Evolutionary conservation across 2,797 vertebrate species (phyloP).

Genomic region (Cossypha dichroa): DNA sequence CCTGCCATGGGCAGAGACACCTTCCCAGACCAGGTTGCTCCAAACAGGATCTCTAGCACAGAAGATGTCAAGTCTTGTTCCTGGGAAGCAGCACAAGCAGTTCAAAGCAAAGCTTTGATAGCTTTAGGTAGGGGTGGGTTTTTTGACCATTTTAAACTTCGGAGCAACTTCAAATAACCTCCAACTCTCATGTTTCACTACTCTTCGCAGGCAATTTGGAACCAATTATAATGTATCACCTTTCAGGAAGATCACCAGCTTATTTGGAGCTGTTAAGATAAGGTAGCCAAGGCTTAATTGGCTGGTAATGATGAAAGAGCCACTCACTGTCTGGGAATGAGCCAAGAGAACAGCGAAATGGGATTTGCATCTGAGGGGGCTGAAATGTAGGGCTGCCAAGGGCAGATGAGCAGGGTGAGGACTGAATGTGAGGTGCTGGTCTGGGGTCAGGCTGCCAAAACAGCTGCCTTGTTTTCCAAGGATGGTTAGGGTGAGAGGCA

Average conservation of each 20-base stretch:
- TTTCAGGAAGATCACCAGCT: slow-evolving; percentile 22
- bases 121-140: neutral
- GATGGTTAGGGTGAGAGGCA: rapidly evolving
- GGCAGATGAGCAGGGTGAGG: neutral
- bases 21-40: neutral
- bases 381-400: neutral
- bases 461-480: neutral
- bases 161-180: neutral
- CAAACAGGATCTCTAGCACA: neutral
- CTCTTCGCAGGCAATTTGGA: slow-evolving; percentile 2
- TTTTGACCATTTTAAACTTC: neutral
- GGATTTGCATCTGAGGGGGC: neutral
- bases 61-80: neutral
- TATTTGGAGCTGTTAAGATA: slow-evolving; percentile 55
- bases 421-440: neutral
- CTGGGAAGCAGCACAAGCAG: neutral
- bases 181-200: neutral
- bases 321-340: neutral
- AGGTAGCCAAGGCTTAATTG: slow-evolving; percentile 52
- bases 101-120: neutral
- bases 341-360: neutral
- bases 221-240: slow-evolving; percentile 42
- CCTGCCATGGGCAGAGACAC: neutral
- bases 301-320: neutral
- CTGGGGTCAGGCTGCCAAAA: neutral